Evolutionary conservation across 2,888 invertebrate species (phyloP).

Genomic region (Morpho achilles): DNA sequence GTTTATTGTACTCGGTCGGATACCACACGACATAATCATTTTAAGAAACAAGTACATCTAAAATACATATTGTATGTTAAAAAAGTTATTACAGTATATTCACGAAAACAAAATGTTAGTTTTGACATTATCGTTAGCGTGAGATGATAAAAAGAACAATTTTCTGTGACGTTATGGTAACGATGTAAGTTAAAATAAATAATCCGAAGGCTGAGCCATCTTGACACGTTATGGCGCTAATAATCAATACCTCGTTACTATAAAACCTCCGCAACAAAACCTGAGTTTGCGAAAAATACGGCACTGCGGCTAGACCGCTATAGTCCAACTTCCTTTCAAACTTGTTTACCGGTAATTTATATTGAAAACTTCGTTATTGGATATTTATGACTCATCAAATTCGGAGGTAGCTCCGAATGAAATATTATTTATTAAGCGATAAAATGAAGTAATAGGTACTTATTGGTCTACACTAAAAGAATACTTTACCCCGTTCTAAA

Average conservation of each 20-base stretch:
- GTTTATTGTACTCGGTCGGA: no score
- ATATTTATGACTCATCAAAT: slow-evolving; percentile 18
- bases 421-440: background rate
- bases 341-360: slow-evolving; percentile 16
- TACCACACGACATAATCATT: no score
- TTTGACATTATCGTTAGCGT: no score
- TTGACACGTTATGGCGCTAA: background rate
- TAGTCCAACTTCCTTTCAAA: slow-evolving; percentile 9
- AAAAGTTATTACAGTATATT: no score
- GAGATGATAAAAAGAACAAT: no score
- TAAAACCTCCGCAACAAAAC: slow-evolving; percentile 25
- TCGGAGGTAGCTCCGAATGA: background rate
- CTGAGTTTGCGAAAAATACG: slow-evolving; percentile 43
- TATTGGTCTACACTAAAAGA: background rate
- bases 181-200: no score
- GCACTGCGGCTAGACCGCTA: slow-evolving; percentile 63
- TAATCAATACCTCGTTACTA: slow-evolving; percentile 4
- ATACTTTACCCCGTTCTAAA: background rate
- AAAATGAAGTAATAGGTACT: background rate
- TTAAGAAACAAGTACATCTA: no score
- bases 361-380: slow-evolving; percentile 19
- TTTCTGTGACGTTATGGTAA: no score
- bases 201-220: no score
- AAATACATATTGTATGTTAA: no score
- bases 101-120: no score